Evolutionary conservation across 2,888 invertebrate species (phyloP), one percentile per base, ranked within the genome.

Genomic region (Scrobipalpa costella): DNA sequence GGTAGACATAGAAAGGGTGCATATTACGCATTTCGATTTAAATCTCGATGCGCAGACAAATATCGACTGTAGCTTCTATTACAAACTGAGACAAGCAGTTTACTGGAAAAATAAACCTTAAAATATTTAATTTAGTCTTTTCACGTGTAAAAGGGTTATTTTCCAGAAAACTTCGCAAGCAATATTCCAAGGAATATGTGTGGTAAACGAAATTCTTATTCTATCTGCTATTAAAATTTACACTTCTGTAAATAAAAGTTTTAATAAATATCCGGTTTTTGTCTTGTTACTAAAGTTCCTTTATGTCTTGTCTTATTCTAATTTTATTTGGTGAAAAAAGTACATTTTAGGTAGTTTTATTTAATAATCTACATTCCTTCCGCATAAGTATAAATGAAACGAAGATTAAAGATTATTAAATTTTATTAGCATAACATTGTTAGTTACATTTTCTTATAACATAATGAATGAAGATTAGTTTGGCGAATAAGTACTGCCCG

Each of bases 171-270:
- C 59, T 57, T 64, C 57, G 64, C 57, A 62, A 62, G 68, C 69
- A 69, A 68, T 73, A 71, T 70, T 71, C 59, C 67, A 69, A 64
- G 64, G 67, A 61, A 73, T 71, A 72, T 73, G 73, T 77, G 73
- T 78, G 72, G 70, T 74, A 71, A 74, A 71, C 63, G 62, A 74
- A 72, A 74, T 72, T 71, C 70, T 78, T 77, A 76, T 72, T 79
- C 80, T 82, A 73, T 71, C 76, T 72, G 80, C 80, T 82, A 73
- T 71, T 73, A 76, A 78, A 75, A 76, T 85, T 83, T 85, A 83
- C 83, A 85, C 75, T 81, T 83, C 78, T 85, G 84, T 85, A 84
- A 86, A 86, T 85, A 85, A 85, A 85, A 80, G 71, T 76, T 76
- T 76, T 73, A 73, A 74, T 76, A 76, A 66, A 68, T 60, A 33